Conservation (phyloP, 2,113 vertebrate species). For the Pantherophis guttatus region DNA sequence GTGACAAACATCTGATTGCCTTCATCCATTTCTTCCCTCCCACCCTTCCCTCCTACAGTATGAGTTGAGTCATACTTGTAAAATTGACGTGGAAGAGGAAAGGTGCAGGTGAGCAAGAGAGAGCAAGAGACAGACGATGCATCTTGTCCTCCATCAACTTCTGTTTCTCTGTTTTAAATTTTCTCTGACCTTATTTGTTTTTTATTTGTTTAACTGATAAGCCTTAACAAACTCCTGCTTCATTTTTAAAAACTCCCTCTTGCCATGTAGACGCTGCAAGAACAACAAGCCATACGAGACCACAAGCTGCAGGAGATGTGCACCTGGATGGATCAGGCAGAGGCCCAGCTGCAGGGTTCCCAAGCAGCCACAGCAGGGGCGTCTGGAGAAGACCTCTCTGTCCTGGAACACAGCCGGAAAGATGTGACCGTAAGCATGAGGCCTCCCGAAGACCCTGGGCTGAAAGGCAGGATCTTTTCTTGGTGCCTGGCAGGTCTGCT, state of each 20-base stretch:
- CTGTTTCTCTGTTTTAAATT: conserved; percentile 63
- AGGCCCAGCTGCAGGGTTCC: conserved; percentile 72
- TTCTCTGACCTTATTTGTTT: neutral
- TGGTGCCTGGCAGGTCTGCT: neutral
- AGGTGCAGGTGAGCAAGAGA: neutral
- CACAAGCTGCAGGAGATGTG: conserved; percentile 84
- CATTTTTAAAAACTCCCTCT: conserved; percentile 39
- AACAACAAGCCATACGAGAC: conserved; percentile 85
- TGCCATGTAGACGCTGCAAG: conserved; percentile 82
- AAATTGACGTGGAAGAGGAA: neutral
- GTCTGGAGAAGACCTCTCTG: conserved; percentile 71
- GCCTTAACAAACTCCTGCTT: conserved; percentile 44
- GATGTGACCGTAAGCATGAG: conserved; percentile 77
- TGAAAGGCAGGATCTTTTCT: neutral
- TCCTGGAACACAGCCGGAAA: conserved; percentile 81
- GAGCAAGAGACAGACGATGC: conserved; percentile 38
- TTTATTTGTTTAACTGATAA: neutral
- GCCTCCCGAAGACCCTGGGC: too few species aligned
- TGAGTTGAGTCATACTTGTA: neutral
- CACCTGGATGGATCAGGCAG: conserved; percentile 81
- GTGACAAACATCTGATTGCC: rapidly evolving
- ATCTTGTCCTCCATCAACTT: conserved; percentile 59
- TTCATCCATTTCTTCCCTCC: neutral
- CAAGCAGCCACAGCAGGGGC: conserved; percentile 48
- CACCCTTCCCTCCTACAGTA: neutral